phyloP scores from a whole-genome alignment of 2,113 vertebrate species.

The Anoura caudifer region DNA sequence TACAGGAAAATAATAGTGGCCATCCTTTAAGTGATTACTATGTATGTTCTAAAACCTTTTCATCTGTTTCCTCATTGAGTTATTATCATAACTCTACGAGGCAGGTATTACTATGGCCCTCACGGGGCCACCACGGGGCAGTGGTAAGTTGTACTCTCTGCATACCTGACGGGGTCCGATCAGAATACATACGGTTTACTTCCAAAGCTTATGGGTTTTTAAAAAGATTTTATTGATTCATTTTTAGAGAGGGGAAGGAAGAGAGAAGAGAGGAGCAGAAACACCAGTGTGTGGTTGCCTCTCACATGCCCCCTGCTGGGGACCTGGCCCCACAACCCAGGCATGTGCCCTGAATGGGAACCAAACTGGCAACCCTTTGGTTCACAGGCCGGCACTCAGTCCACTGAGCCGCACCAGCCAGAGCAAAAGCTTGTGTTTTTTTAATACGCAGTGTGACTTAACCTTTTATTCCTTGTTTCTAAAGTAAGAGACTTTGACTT shows the following conservation, averaged over 20 bases:
- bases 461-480: neutral
- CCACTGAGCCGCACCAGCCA: too few species aligned
- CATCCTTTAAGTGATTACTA: neutral
- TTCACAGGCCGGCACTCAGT: too few species aligned
- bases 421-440: neutral
- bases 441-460: neutral
- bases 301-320: too few species aligned
- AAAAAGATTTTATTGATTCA: too few species aligned
- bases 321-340: too few species aligned
- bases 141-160: neutral
- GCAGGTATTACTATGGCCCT: neutral
- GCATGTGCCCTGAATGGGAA: too few species aligned
- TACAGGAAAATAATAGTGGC: neutral
- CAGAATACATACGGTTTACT: neutral
- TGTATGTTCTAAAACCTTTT: neutral
- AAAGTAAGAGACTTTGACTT: neutral
- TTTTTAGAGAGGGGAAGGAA: too few species aligned
- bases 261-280: too few species aligned
- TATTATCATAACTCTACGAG: neutral
- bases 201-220: neutral
- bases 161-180: neutral
- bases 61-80: neutral
- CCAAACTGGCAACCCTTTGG: too few species aligned
- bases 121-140: neutral
- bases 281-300: too few species aligned